Evolutionary conservation across 2,797 vertebrate genomes (phyloP).

Genomic region (Menidia menidia): DNA sequence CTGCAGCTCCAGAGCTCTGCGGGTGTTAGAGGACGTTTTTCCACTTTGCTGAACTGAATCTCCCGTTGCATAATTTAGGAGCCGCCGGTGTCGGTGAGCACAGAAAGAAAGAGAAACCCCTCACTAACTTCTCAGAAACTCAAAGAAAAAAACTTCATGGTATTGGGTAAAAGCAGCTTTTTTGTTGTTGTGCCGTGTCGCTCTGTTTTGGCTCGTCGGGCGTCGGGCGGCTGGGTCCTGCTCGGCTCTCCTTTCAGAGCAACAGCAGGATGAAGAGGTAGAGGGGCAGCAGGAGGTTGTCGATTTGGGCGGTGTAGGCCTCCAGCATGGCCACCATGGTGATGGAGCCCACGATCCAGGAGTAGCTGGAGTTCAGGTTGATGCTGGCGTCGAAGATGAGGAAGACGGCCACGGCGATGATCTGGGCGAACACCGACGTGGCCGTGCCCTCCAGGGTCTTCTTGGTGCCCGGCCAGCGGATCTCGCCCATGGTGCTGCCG

Average conservation of each 20-base stretch:
- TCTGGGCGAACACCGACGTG: slow-evolving; percentile 94
- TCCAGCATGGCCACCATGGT: slow-evolving; percentile 93
- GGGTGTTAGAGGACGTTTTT: slow-evolving; percentile 23
- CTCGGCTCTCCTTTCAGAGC: slow-evolving; percentile 79
- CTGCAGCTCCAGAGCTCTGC: slow-evolving; percentile 7
- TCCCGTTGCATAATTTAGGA: slow-evolving; percentile 68
- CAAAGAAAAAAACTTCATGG: no score
- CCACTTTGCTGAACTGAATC: slow-evolving; percentile 40
- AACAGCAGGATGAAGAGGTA: slow-evolving; percentile 95
- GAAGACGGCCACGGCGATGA: slow-evolving; percentile 94
- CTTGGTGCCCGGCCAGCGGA: slow-evolving; percentile 96
- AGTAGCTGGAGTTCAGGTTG: slow-evolving; percentile 92
- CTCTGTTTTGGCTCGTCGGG: background rate
- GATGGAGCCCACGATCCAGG: slow-evolving; percentile 93
- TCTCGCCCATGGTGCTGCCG: slow-evolving; percentile 93
- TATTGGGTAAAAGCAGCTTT: slow-evolving; percentile 6
- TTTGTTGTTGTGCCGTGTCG: background rate
- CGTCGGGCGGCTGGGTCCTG: slow-evolving; percentile 37
- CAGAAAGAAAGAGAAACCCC: slow-evolving; percentile 18
- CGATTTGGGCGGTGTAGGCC: slow-evolving; percentile 95
- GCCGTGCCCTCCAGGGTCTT: slow-evolving; percentile 97
- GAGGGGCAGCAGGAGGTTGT: slow-evolving; percentile 95
- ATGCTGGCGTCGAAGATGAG: slow-evolving; percentile 92
- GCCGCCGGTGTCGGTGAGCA: slow-evolving; percentile 24
- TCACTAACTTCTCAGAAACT: slow-evolving; percentile 9